A percentile compares a stretch with the other conserved stretches of the same genome.
phyloP scores from a whole-genome alignment of 2,888 invertebrate species.

The Dynastes grantii region DNA sequence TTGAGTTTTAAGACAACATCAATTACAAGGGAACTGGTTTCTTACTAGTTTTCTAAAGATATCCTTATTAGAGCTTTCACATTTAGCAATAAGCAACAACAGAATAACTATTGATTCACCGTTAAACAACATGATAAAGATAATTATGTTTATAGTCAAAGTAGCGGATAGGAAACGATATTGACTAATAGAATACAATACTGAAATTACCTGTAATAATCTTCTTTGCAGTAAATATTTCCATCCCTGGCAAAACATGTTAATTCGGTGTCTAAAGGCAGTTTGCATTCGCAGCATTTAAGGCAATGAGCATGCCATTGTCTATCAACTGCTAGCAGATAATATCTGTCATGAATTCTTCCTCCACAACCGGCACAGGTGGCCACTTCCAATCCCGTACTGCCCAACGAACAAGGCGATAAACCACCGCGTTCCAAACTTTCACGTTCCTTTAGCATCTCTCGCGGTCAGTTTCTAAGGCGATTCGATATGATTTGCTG shows the following conservation, averaged over 20 bases:
- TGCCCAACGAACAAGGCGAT: slow-evolving; percentile 69
- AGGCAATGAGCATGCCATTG: slow-evolving; percentile 93
- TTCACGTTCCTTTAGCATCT: slow-evolving; percentile 81
- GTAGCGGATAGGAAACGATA: not conserved
- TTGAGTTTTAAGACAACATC: no score
- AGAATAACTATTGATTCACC: no score
- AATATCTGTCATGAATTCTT: slow-evolving; percentile 77
- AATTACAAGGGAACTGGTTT: no score
- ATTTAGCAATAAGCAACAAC: no score
- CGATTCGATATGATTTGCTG: not conserved
- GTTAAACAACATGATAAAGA: no score
- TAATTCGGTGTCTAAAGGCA: slow-evolving; percentile 87
- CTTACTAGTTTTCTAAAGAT: no score
- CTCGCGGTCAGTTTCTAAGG: slow-evolving; percentile 18
- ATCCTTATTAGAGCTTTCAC: no score
- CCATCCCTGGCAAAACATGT: slow-evolving; percentile 93
- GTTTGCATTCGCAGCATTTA: slow-evolving; percentile 87
- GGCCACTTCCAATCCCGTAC: slow-evolving; percentile 66
- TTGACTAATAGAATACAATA: not conserved
- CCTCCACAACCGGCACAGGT: slow-evolving; percentile 78
- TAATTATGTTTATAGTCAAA: no score
- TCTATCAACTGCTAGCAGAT: slow-evolving; percentile 88
- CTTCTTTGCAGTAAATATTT: slow-evolving; percentile 94
- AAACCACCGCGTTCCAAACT: slow-evolving; percentile 72
- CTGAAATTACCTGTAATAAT: slow-evolving; percentile 87